Evolutionary conservation across 2,888 invertebrate species (phyloP), one percentile per base, ranked within the genome.

Genomic region (Dicycla oo): DNA sequence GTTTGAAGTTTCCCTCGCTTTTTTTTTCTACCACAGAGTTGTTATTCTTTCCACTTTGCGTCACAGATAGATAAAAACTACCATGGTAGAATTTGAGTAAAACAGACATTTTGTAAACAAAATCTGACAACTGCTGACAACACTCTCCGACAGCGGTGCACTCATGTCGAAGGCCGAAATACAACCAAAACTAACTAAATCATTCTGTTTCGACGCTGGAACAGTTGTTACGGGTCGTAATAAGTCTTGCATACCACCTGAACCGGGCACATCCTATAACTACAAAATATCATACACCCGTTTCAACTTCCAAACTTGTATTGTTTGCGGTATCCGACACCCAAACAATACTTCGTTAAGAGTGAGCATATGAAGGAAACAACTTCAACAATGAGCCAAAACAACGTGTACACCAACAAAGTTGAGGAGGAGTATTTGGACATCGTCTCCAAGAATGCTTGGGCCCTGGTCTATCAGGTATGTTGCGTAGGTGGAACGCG

Each of bases 381-480:
- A 75, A 83, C 64, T 67, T 72, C 60, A 71, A 84, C 61, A 73
- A 83, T 86, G 83, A 78, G 82, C 73, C 78, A 76, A 81, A 85
- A 87, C 79, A 85, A 78, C 82, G 87, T 88, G 85, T 65, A 73
- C 88, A 80, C 84, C 43, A 92, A 89, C 85, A 91, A 87, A 72
- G 87, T 98, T 82, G 98, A 98, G 94, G 96, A 97, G 67, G 98
- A 98, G 94, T 98, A 97, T 94, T 94, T 96, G 88, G 97, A 97
- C 90, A 97, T 98, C 87, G 97, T 97, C 88, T 96, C 96, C 84
- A 97, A 96, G 89, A 97, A 97, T 91, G 97, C 97, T 82, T 98
- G 98, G 98, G 94, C 97, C 79, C 92, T 96, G 82, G 94, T 97
- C 82, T 98, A 97, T 93, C 97, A 97, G 97, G 98, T 98, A 87